Evolutionary conservation across 2,888 invertebrate species (phyloP).

Genomic region (Ametastegia equiseti): DNA sequence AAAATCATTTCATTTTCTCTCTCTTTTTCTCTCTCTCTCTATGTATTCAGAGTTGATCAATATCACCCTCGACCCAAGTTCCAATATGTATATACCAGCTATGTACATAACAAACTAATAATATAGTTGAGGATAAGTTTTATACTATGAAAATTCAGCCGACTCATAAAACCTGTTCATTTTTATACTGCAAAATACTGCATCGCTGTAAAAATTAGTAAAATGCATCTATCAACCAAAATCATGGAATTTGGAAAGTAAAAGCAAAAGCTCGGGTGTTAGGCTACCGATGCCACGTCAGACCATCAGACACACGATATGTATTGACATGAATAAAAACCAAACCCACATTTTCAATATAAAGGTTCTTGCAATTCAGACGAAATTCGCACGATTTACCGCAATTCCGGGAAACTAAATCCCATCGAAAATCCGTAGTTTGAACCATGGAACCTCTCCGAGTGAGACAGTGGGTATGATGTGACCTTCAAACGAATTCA

Average conservation of each 20-base stretch:
- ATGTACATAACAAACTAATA: neutral
- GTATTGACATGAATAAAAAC: too few relatives aligned
- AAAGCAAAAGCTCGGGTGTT: too few relatives aligned
- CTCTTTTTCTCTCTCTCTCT: neutral
- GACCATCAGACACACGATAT: neutral
- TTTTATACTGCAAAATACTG: neutral
- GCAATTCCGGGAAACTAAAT: neutral
- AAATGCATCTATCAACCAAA: too few relatives aligned
- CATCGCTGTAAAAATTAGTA: neutral
- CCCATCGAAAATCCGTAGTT: neutral
- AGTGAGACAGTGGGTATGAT: neutral
- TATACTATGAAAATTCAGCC: neutral
- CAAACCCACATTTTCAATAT: neutral
- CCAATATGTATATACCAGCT: neutral
- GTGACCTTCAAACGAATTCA: neutral
- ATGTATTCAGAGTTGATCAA: neutral
- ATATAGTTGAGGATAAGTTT: neutral
- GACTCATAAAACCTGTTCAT: neutral
- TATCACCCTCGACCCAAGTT: neutral
- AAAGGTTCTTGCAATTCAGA: neutral
- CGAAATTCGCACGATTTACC: neutral
- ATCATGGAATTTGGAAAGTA: too few relatives aligned
- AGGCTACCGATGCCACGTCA: too few relatives aligned
- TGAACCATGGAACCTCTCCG: neutral
- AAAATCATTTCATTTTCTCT: neutral